Conservation (phyloP, 2,113 vertebrate genomes). For the Pica pica region DNA sequence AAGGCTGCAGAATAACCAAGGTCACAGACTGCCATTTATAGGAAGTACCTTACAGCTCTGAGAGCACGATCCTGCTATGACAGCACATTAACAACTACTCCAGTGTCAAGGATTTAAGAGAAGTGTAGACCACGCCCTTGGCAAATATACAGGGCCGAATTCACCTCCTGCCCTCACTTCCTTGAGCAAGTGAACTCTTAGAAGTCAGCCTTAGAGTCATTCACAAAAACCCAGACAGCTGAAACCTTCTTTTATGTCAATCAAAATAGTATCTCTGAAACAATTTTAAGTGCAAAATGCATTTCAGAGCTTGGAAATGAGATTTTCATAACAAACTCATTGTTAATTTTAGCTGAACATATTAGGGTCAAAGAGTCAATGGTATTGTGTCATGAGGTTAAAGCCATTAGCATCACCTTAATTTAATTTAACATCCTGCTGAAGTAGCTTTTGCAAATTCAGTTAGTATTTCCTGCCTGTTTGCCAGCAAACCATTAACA, state of each 20-base stretch:
- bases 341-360: neutral
- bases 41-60: neutral
- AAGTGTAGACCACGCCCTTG: neutral
- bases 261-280: neutral
- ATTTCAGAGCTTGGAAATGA: neutral
- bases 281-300: constrained; percentile 2
- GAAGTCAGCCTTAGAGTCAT: neutral
- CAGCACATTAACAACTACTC: neutral
- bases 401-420: neutral
- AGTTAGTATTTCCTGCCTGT: neutral
- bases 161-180: neutral
- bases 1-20: neutral
- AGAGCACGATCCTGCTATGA: neutral
- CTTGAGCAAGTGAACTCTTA: neutral
- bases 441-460: constrained; percentile 2
- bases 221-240: neutral
- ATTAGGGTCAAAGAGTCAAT: neutral
- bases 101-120: neutral
- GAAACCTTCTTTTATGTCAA: neutral
- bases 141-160: neutral
- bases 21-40: neutral
- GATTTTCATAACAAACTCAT: neutral
- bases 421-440: constrained; percentile 6
- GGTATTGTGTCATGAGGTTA: neutral
- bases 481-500: neutral